Base-by-base conservation (phyloP, 1,140 invertebrate species). In the Lepeophtheirus salmonis region DNA sequence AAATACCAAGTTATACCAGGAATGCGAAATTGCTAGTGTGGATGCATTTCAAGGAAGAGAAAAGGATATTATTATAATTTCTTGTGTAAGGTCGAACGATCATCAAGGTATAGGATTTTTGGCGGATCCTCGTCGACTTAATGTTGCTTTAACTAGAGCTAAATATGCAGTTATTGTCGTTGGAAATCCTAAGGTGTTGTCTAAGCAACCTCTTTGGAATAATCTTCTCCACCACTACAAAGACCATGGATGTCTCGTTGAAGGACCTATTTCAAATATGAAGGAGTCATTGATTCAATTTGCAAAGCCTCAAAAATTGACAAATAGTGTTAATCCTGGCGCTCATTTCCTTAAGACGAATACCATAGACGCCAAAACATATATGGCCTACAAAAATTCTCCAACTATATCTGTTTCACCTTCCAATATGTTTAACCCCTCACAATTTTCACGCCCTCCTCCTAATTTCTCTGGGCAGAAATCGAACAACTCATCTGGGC, bases 21-120 rank as follows among this genome's bases (percentile, higher is more conserved):
- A 97, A 70, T 96, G 98, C 52, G 96, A 99, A 73, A 92, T 99
- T 0, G 95, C 95, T 0, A 97, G 92, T 73, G 96, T 99, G 10
- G 96, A 99, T 72, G 95, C 96, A 1, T 99, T 99, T 70, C 86
- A 90, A 69, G 80, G 96, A 0, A 75, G 96, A 55, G 96, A 99
- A 68, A 99, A 99, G 69, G 96, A 99, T 68, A 88, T 97, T 50
- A 96, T 99, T 21, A 97, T 99, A 78, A 89, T 97, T 0, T 80
- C 80, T 0, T 98, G 67, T 77, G 96, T 78, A 75, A 82, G 70
- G 78, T 97, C 77, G 74, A 99, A 80, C 80, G 96, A 79, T 79
- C 90, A 79, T 79, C 90, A 76, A 83, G 97, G 74, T 75, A 97
- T 75, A 69, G 84, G 84, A 13, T 99, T 99, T 68, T 74, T 99